Evolutionary conservation across 2,888 invertebrate species (phyloP), one percentile per base, ranked within the genome.

Genomic region (Pyrochroa serraticornis): DNA sequence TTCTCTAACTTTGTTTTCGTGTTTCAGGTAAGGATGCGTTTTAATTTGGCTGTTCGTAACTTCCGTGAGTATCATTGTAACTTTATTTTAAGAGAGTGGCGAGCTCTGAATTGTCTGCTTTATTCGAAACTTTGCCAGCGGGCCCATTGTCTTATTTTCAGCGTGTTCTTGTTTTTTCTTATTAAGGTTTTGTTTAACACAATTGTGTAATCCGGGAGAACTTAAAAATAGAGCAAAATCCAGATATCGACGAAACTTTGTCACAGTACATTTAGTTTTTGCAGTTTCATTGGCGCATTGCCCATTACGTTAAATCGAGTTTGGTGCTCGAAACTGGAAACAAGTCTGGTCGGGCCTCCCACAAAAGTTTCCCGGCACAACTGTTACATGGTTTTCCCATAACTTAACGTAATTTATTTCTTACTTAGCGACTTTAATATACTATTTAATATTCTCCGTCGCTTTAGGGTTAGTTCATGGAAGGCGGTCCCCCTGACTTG

Each of bases 401-500:
- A 56, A 56, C 56, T 56, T 44, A 39, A 32, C 56, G 52, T 53
- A 58, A 53, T 58, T 58, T 52, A 58, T 52, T 58, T 58, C 48
- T 58, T 53, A 48, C 44, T 58, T 42, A 32, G 53, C 30, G 58
- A 58, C 58, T 58, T 47, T 53, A 58, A 53, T 43, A 42, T 42
- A 58, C 59, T 55, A 59, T 59, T 59, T 55, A 59, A 59, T 59
- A 59, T 59, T 55, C 59, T 44, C 38, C 54, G 58, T 41, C 42
- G 53, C 49, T 48, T 54, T 39, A 58, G 39, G 58, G 53, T 54
- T 58, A 53, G 47, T 58, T 58, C 46, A 58, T 58, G 46, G 37
- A 43, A 41, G 47, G 37, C 58, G 43, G 44, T 45, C 51, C 58
- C 45, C 12, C 45, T 22, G 52, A 14, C 53, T 58, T 54, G 58